Evolutionary conservation across 2,888 invertebrate genomes (phyloP), one percentile per base, ranked within the genome.

Genomic region (Xanthorhoe designata): DNA sequence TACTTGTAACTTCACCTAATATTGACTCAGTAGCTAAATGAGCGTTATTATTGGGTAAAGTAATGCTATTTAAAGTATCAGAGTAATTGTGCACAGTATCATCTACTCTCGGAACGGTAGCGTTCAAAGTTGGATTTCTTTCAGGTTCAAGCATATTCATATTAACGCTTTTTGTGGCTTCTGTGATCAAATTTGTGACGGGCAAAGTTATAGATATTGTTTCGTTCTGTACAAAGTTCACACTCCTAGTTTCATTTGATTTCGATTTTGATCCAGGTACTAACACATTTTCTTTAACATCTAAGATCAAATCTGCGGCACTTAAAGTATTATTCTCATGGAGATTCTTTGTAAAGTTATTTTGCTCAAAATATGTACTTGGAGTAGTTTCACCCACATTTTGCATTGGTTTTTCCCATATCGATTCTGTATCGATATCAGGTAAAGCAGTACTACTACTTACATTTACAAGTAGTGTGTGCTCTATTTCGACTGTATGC

Each of bases 261-360:
- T 24, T 50, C 7, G 6, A 17, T 24, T 55, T 17, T 9, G 29
- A n/a, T 51, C 10, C 32, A 38, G 32, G 15, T 24, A 24, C 1
- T 9, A 42, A 42, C 6, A 60, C 15, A 19, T 49, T 57, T 49
- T 57, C 47, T n/a, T 53, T 45, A 19, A 17, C 50, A 55, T 32
- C n/a, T 2, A 17, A 1, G 7, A 35, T 9, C 10, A 17, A 3
- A n/a, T 42, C 29, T 5, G n/a, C 29, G 18, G 47, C 4, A 17
- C 19, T 57, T 9, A 18, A 10, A 19, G 6, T n/a, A 42, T 2
- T 29, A 9, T 13, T 32, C 17, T 58, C 13, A 8, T 13, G 7
- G 1, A 13, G 6, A 17, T 17, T 18, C 9, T 15, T 47, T 15
- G 15, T 17, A 17, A 3, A 13, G 13, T 47, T 17, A 47, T 6